A percentile compares a stretch with the other conserved stretches of the same genome.
Evolutionary conservation across 2,113 vertebrate species (phyloP).

Genomic region (Bagarius yarrelli): DNA sequence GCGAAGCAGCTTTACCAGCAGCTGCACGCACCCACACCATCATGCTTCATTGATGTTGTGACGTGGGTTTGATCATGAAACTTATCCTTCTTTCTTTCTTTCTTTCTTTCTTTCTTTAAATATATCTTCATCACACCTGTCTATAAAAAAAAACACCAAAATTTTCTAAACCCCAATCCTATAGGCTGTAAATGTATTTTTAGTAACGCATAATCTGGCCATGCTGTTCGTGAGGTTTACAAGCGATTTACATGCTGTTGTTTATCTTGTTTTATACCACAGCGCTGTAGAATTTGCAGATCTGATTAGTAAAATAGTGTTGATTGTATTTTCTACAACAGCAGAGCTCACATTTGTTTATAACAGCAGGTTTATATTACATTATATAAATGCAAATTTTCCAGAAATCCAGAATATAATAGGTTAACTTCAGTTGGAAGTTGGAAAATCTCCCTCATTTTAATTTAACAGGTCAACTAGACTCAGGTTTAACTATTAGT

Average conservation of each 20-base stretch:
- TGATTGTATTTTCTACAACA: background rate
- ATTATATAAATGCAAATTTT: too few relatives aligned
- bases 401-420: too few relatives aligned
- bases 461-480: too few relatives aligned
- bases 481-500: too few relatives aligned
- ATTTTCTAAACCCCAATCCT: background rate
- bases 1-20: background rate
- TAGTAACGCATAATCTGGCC: background rate
- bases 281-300: background rate
- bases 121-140: constrained; percentile 20
- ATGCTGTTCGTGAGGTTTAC: background rate
- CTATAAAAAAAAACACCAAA: background rate
- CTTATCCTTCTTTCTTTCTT: background rate
- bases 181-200: constrained; percentile 17
- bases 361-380: background rate
- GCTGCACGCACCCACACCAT: background rate
- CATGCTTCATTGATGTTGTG: background rate
- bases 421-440: too few relatives aligned
- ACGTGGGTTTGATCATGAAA: background rate
- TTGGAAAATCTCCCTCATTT: too few relatives aligned
- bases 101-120: background rate
- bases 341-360: background rate
- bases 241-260: background rate
- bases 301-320: background rate
- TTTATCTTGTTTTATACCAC: background rate